phyloP scores from a whole-genome alignment of 2,888 invertebrate genomes.

The Phyllotreta cruciferae region DNA sequence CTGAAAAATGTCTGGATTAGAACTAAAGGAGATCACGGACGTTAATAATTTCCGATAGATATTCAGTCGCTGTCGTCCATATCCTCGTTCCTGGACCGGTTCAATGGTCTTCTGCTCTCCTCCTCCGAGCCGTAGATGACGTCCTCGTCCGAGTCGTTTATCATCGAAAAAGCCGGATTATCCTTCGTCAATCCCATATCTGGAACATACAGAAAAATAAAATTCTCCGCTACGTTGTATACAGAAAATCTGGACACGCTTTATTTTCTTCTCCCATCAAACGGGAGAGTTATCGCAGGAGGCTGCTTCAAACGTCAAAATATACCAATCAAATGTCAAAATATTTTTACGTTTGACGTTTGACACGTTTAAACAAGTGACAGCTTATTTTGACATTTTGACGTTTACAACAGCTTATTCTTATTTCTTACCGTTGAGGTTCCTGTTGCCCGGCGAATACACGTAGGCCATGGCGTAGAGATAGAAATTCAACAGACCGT shows the following conservation, averaged over 20 bases:
- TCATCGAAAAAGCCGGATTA: slow-evolving; percentile 97
- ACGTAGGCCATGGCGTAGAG: slow-evolving; percentile 93
- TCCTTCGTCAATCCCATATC: slow-evolving; percentile 94
- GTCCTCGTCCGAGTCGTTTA: slow-evolving; percentile 97
- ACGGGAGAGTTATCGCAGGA: too few relatives aligned
- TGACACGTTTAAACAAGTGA: too few relatives aligned
- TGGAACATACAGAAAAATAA: slow-evolving; percentile 60
- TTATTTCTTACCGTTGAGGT: slow-evolving; percentile 76
- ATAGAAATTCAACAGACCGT: slow-evolving; percentile 93
- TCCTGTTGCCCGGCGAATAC: slow-evolving; percentile 83
- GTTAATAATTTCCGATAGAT: slow-evolving; percentile 3
- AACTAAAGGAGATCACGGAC: neutral
- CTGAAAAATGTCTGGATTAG: neutral
- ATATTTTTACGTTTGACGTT: too few relatives aligned
- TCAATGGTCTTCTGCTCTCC: slow-evolving; percentile 82
- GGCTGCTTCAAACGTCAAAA: too few relatives aligned
- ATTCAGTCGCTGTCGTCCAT: slow-evolving; percentile 72
- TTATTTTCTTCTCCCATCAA: too few relatives aligned
- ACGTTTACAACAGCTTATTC: too few relatives aligned
- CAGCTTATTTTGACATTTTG: too few relatives aligned
- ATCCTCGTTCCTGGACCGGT: slow-evolving; percentile 73
- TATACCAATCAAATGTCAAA: too few relatives aligned
- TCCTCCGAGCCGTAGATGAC: slow-evolving; percentile 94
- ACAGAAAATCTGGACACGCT: too few relatives aligned
- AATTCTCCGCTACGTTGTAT: too few relatives aligned